These are phyloP conservation scores for Chaitophorus viminalis DNA, from an alignment of 2,888 invertebrate species.

Conservation along the genomic window DNA sequence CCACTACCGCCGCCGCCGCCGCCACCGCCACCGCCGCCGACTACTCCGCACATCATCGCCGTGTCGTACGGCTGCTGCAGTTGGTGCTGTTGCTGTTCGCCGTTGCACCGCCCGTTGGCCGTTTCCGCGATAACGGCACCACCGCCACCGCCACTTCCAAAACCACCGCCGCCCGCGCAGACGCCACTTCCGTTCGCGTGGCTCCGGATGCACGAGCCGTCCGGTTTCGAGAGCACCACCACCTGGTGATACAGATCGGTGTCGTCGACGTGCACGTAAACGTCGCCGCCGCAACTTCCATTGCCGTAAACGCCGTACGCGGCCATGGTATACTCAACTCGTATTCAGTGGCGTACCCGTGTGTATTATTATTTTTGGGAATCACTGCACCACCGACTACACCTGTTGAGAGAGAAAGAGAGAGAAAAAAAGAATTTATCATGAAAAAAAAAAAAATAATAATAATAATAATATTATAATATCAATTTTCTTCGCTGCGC, in stretches of 20 bases:
- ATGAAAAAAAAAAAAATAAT: no score
- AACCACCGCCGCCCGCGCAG: background rate
- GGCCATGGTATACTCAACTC: background rate
- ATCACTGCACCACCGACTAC: background rate
- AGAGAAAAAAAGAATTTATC: no score
- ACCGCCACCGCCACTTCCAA: background rate
- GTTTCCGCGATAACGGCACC: background rate
- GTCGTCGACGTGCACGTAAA: conserved; percentile 48
- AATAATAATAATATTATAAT: no score
- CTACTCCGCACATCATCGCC: background rate
- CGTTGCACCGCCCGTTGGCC: conserved; percentile 36
- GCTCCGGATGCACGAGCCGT: conserved; percentile 48
- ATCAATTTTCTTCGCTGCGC: no score
- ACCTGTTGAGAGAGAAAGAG: no score
- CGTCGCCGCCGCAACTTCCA: conserved; percentile 35
- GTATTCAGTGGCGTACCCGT: background rate
- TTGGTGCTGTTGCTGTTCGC: conserved; percentile 9
- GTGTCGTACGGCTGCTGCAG: background rate
- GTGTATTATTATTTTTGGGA: background rate
- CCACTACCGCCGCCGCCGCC: background rate
- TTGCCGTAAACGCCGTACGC: conserved; percentile 51
- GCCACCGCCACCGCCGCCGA: background rate
- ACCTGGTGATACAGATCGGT: conserved; percentile 54
- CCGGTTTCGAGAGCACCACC: conserved; percentile 57
- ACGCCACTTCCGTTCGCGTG: conserved; percentile 36